Base-by-base conservation (phyloP, 2,888 invertebrate genomes). In the Clivina fossor region DNA sequence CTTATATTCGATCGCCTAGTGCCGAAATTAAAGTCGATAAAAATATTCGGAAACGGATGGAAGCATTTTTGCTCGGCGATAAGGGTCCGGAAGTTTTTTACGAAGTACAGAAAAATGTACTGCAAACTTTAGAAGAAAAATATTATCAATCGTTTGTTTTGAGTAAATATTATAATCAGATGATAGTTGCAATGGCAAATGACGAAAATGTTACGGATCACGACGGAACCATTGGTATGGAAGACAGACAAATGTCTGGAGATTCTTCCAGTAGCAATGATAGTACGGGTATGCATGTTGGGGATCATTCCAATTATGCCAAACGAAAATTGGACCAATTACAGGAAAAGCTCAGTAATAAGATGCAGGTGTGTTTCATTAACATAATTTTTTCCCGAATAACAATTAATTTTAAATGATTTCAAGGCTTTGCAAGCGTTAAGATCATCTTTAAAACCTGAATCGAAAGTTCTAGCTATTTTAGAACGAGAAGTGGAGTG, bases 111-210 rank as follows among this genome's bases (percentile, higher is more conserved):
- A 83, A 85, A 15, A 83, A 83, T 58, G 88, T 93, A 5, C 80
- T 88, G 8, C 84, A 85, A 65, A 84, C 85, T 0, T 78, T 94
- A 57, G 90, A 93, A 69, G 88, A 91, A 62, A 89, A 92, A 71
- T 90, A 92, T 72, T 94, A 93, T 72, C 87, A 90, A 48, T 86
- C 92, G 1, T 94, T 94, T 71, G 78, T 94, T 50, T 82, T 92
- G 56, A 93, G 92, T 68, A 89, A 91, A 61, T 85, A 89, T 65
- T 93, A 93, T 69, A 86, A 85, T 61, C 83, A 84, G 56, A 80
- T 88, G 75, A 73, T 86, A 19, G 79, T 80, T 35, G 84, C 85
- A 47, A 77, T 86, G 33, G 81, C 84, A 43, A 82, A 78, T 18
- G 83, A 83, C 64, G 82, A 84, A 63, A 68, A 68, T 40, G 59